Conservation (phyloP, 1,140 invertebrate species). For the Megathymus violae region DNA sequence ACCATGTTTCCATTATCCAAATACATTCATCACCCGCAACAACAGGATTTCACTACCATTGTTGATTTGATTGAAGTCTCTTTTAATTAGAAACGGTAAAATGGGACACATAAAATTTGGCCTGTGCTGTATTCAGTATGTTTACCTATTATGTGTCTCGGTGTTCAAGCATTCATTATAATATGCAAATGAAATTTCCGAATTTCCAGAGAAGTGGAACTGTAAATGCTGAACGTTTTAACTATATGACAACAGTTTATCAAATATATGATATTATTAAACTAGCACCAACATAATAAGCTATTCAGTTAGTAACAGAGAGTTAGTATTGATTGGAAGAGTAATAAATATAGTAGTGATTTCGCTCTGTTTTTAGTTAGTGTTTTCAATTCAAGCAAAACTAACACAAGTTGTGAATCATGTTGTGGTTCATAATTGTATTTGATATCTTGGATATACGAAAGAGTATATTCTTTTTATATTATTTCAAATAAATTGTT, state of each 20-base stretch:
- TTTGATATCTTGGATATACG: no score
- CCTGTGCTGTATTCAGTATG: conserved; percentile 23
- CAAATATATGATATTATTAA: background rate
- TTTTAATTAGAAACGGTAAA: conserved; percentile 42
- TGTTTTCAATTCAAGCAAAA: no score
- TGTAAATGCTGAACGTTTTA: conserved; percentile 6
- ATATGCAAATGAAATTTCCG: conserved; percentile 31
- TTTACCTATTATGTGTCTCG: conserved; percentile 14
- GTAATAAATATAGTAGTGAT: no score
- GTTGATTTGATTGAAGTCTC: conserved; percentile 39
- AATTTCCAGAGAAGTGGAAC: background rate
- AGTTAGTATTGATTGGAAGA: no score
- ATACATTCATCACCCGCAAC: conserved; percentile 11
- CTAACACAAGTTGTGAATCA: no score
- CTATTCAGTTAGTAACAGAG: no score
- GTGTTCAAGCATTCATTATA: conserved; percentile 24
- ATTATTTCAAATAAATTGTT: no score
- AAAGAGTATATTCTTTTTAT: no score
- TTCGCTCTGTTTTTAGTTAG: no score
- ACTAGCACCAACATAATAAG: background rate
- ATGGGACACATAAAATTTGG: conserved; percentile 36
- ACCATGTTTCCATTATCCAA: background rate
- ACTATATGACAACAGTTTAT: no score
- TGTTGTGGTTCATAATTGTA: no score
- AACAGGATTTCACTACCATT: conserved; percentile 35